Evolutionary conservation across 37 sponge, comb jelly and placozoan species (phyloP).

Genomic region (Ephydatia muelleri): DNA sequence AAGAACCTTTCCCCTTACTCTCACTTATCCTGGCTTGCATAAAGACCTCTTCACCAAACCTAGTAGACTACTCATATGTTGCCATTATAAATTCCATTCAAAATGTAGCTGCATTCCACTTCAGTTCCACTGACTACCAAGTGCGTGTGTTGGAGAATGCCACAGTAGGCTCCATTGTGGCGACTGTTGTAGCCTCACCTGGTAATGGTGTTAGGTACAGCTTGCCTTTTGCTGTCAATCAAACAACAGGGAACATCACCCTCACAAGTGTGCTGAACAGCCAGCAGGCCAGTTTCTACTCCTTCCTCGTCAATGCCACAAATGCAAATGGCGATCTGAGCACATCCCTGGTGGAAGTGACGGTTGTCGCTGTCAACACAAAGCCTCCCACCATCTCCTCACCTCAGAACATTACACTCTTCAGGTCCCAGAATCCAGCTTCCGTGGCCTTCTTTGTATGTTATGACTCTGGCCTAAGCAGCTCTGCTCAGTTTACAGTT

Average conservation of each 20-base stretch:
- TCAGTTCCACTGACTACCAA: slow-evolving; percentile 6
- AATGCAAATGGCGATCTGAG: slow-evolving; percentile 16
- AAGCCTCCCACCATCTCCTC: slow-evolving; percentile 39
- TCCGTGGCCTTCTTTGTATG: slow-evolving; percentile 21
- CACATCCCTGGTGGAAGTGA: slow-evolving; percentile 13
- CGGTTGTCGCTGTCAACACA: slow-evolving; percentile 31
- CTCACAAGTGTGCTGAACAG: slow-evolving; percentile 13
- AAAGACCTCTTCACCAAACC: slow-evolving; percentile 11
- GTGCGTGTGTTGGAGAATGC: slow-evolving; percentile 26
- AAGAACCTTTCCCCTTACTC: slow-evolving; percentile 1
- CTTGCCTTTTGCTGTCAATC: slow-evolving; percentile 44
- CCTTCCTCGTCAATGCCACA: slow-evolving; percentile 45
- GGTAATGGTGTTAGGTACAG: background rate
- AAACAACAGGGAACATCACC: slow-evolving; percentile 14
- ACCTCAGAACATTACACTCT: background rate
- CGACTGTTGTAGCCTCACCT: slow-evolving; percentile 22
- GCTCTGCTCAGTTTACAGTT: slow-evolving; percentile 33
- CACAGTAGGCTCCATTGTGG: slow-evolving; percentile 6
- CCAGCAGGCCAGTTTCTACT: slow-evolving; percentile 9
- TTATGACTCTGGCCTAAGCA: slow-evolving; percentile 47
- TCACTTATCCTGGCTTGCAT: slow-evolving; percentile 40
- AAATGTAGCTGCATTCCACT: slow-evolving; percentile 2
- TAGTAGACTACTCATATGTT: slow-evolving; percentile 3
- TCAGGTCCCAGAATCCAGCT: background rate
- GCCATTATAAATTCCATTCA: slow-evolving; percentile 9